phyloP scores from a whole-genome alignment of 2,113 vertebrate species.

The Spermophilus dauricus region DNA sequence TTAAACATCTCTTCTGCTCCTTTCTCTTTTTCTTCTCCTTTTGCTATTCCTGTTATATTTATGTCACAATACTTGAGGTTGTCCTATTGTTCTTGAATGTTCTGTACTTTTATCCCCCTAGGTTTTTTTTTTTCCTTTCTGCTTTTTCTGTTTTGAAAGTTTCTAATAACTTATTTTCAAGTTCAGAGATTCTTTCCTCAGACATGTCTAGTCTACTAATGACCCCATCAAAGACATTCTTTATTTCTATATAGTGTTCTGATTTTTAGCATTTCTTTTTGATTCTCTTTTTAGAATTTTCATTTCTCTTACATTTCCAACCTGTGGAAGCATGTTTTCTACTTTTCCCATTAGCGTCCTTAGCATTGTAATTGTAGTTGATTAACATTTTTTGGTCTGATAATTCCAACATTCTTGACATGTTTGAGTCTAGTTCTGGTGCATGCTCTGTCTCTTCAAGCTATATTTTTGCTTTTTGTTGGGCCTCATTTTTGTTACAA shows the following conservation, averaged over 20 bases:
- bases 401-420: neutral
- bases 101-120: neutral
- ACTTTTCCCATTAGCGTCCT: neutral
- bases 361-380: neutral
- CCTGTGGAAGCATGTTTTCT: neutral
- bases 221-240: neutral
- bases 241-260: neutral
- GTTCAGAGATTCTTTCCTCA: neutral
- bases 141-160: neutral
- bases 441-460: neutral
- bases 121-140: neutral
- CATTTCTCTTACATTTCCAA: neutral
- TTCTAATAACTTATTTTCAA: neutral
- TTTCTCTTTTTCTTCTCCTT: neutral
- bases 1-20: neutral
- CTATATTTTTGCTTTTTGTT: neutral
- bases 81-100: neutral
- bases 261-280: neutral
- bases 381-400: neutral
- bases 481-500: neutral
- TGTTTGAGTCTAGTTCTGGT: neutral
- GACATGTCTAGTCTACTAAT: neutral
- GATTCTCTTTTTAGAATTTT: neutral
- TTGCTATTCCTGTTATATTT: neutral
- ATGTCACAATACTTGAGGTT: neutral